Evolutionary conservation across 2,797 vertebrate genomes (phyloP).

Genomic region (Pantherophis alleghaniensis): DNA sequence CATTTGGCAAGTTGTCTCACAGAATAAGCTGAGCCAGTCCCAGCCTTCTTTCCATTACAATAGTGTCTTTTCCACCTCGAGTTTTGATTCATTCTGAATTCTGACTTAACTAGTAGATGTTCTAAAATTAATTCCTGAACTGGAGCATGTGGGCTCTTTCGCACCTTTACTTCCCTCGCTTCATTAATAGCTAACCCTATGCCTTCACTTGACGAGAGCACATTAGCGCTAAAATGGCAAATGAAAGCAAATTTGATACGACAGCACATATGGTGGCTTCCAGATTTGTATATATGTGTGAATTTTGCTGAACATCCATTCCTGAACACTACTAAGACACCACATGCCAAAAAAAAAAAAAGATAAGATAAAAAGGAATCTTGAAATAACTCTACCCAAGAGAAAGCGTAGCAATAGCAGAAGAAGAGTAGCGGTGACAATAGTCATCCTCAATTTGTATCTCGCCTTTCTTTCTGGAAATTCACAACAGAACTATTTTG

Average conservation of each 20-base stretch:
- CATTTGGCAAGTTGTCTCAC: background rate
- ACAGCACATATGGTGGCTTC: background rate
- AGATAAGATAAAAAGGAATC: no score
- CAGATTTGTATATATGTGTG: background rate
- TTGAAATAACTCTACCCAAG: background rate
- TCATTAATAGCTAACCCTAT: background rate
- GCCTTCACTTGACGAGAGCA: background rate
- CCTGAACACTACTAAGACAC: background rate
- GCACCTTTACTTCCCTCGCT: background rate
- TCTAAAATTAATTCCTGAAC: background rate
- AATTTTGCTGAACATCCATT: background rate
- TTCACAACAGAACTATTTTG: background rate
- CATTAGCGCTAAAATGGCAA: background rate
- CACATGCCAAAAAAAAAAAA: background rate
- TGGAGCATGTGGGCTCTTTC: background rate
- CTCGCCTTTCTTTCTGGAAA: background rate
- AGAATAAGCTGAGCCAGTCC: background rate
- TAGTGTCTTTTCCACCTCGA: background rate
- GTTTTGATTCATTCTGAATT: background rate
- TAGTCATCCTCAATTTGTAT: background rate
- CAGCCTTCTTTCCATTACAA: background rate
- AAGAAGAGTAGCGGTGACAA: background rate
- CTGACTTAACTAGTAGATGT: background rate
- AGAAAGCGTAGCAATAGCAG: background rate
- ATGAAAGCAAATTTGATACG: background rate